A percentile compares a stretch with the other conserved stretches of the same genome.
Conservation (phyloP, 1,140 invertebrate genomes). For the Drosophila ficusphila region DNA sequence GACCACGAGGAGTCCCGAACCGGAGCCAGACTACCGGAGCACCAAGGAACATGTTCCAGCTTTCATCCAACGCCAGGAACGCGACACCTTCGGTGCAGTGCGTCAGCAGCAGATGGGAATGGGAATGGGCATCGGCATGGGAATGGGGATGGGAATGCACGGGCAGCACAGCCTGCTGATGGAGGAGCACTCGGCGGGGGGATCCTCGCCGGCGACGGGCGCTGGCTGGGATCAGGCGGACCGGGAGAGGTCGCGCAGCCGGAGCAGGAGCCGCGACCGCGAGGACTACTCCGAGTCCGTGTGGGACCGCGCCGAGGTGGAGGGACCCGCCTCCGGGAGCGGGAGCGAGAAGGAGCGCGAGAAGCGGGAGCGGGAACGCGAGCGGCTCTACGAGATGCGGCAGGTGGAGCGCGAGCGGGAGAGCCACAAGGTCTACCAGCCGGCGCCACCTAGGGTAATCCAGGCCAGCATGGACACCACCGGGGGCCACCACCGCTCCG, state of each 20-base stretch:
- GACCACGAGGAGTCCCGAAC: slow-evolving; percentile 62
- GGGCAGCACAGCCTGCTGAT: too few species aligned
- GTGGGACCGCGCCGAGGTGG: slow-evolving; percentile 82
- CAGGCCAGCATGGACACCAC: slow-evolving; percentile 61
- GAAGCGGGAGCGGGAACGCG: slow-evolving; percentile 80
- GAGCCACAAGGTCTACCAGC: slow-evolving; percentile 83
- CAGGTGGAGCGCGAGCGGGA: slow-evolving; percentile 83
- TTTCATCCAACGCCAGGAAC: slow-evolving; percentile 89
- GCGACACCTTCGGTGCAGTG: slow-evolving; percentile 87
- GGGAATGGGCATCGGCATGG: too few species aligned
- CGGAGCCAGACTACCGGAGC: slow-evolving; percentile 62
- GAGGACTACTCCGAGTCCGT: slow-evolving; percentile 84
- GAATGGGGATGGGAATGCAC: too few species aligned
- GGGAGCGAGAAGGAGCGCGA: slow-evolving; percentile 82
- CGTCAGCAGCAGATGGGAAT: slow-evolving; percentile 65
- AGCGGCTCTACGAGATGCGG: slow-evolving; percentile 81
- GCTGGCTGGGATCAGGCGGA: slow-evolving; percentile 70
- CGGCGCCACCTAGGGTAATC: slow-evolving; percentile 74
- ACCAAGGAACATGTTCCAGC: slow-evolving; percentile 86
- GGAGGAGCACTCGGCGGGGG: slow-evolving; percentile 42
- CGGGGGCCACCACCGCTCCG: slow-evolving; percentile 31
- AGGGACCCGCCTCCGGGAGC: slow-evolving; percentile 79
- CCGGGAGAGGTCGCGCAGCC: slow-evolving; percentile 72
- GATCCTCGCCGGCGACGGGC: slow-evolving; percentile 18
- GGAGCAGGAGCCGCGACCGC: slow-evolving; percentile 77